Base-by-base conservation (phyloP, 1,140 invertebrate genomes). In the Trinorchestia longiramus region DNA sequence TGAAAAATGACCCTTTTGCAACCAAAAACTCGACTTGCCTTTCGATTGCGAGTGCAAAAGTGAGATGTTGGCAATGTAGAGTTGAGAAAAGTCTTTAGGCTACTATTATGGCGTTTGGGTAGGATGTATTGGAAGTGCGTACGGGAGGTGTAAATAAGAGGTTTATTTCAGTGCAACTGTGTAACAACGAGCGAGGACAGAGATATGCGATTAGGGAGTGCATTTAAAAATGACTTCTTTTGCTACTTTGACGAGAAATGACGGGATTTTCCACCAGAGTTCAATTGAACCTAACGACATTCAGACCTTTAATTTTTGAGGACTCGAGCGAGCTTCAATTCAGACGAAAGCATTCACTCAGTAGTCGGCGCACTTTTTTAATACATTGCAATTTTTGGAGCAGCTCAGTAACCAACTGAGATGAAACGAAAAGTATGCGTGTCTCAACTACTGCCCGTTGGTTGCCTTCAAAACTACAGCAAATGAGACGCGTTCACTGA, bases 1-100 rank as follows among this genome's bases (percentile, higher is more conserved):
- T 94, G 43, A 94, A 94, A 94, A 94, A 94, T 94, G 92, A 43
- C 36, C 92, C 43, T 43, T 45, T n/a, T 47, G 40, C 88, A 45
- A 40, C 43, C 40, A n/a, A 94, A 92, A 94, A 94, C 43, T 94
- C 44, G 40, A 47, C 19, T 43, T n/a, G 92, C 92, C 43, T 47
- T 44, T 47, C 36, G 92, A 94, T 42, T 94, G 8, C 43, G 4
- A 94, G 43, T 36, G 40, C 36, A 45, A 36, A 90, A 47, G 92
- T 19, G 88, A 90, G 43, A 90, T 17, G 88, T 15, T 87, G 41
- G 88, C 43, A 90, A 19, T 90, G 28, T 90, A 8, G 41, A 90
- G 28, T 3, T 42, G 43, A 90, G 0, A 41, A 41, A 90, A 90
- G 28, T 8, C 23, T 42, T 42, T 28, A 42, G 88, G 62, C 28